A percentile compares a stretch with the other conserved stretches of the same genome.
Conservation (phyloP, 1,140 invertebrate genomes). For the Drosophila mojavensis region DNA sequence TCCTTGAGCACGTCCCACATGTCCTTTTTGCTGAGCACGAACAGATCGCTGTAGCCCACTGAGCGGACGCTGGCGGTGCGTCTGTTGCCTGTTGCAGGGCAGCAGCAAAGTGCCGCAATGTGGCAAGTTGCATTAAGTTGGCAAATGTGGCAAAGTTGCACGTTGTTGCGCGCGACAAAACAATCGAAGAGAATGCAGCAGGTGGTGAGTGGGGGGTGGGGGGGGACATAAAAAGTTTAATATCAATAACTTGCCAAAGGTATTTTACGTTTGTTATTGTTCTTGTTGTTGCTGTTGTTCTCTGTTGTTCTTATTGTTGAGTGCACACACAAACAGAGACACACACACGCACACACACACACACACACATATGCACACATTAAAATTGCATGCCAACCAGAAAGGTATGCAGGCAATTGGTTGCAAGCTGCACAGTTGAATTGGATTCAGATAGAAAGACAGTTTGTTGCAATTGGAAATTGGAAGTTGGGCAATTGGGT, state of each 20-base stretch:
- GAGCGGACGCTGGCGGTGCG: conserved; percentile 98
- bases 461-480: conserved; percentile 26
- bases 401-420: conserved; percentile 30
- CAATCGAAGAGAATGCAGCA: conserved; percentile 31
- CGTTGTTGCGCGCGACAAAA: conserved; percentile 14
- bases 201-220: not conserved
- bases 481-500: conserved; percentile 10
- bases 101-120: conserved; percentile 8
- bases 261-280: conserved; percentile 41
- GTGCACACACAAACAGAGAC: conserved; percentile 55
- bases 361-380: conserved; percentile 56
- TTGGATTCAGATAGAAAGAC: not conserved
- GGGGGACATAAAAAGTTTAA: conserved; percentile 60
- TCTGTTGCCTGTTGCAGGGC: conserved; percentile 91
- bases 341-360: conserved; percentile 57
- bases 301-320: conserved; percentile 61
- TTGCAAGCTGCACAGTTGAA: conserved; percentile 2
- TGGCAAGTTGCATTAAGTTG: not conserved
- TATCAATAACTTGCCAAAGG: conserved; percentile 62
- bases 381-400: conserved; percentile 74
- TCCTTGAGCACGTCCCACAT: conserved; percentile 99
- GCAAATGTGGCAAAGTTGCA: conserved; percentile 14
- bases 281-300: conserved; percentile 31
- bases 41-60: conserved; percentile 99
- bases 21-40: conserved; percentile 99